These are phyloP conservation scores for Actinia equina DNA, from an alignment of 64 coral and sea anemone species.

Conservation along the genomic window DNA sequence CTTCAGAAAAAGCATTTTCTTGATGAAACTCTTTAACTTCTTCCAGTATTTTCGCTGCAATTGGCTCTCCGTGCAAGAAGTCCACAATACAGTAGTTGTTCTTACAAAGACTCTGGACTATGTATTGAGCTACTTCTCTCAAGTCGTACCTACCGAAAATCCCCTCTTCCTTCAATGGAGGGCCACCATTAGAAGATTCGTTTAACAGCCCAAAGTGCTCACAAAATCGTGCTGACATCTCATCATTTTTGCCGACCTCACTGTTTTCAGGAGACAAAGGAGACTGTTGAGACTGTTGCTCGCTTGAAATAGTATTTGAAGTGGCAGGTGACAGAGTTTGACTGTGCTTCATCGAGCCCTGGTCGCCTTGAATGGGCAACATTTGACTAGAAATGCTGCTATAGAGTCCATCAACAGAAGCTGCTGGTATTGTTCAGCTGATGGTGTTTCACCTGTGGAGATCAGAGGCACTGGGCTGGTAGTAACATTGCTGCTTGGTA, in stretches of 20 bases:
- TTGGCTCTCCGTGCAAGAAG: background rate
- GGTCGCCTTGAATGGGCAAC: background rate
- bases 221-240: background rate
- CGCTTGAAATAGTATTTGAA: background rate
- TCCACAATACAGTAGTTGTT: constrained; percentile 26
- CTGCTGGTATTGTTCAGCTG: background rate
- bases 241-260: background rate
- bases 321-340: background rate
- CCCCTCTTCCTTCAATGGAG: background rate
- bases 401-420: background rate
- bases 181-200: background rate
- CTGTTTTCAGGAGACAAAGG: background rate
- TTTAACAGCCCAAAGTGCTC: constrained; percentile 2
- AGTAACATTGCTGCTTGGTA: background rate
- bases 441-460: background rate
- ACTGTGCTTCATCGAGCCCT: background rate
- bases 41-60: background rate
- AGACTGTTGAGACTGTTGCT: background rate
- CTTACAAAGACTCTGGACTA: background rate
- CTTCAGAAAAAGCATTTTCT: background rate
- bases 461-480: background rate
- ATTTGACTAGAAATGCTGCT: background rate
- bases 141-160: background rate
- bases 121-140: constrained; percentile 6
- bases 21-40: constrained; percentile 8